Evolutionary conservation across 2,888 invertebrate species (phyloP).

Genomic region (Chrysodeixis includens): DNA sequence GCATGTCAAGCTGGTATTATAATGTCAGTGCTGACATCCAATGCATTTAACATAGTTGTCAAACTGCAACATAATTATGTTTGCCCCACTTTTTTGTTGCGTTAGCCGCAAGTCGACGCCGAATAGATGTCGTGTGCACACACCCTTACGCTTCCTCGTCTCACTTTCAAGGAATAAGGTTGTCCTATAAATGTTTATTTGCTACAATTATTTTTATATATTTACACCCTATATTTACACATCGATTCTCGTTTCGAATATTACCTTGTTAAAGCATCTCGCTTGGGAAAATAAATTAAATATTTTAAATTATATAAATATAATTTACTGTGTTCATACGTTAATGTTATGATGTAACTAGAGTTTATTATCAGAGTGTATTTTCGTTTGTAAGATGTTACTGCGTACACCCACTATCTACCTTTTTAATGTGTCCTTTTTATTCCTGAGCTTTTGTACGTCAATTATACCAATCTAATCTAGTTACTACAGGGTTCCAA

Average conservation of each 20-base stretch:
- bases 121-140: not conserved
- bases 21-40: not conserved
- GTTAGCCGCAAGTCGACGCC: not conserved
- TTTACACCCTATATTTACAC: slow-evolving; percentile 44
- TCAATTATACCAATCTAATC: slow-evolving; percentile 75
- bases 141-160: slow-evolving; percentile 66
- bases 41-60: not conserved
- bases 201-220: slow-evolving; percentile 63
- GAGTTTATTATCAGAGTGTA: slow-evolving; percentile 48
- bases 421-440: slow-evolving; percentile 54
- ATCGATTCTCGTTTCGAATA: slow-evolving; percentile 26
- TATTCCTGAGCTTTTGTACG: slow-evolving; percentile 78
- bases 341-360: slow-evolving; percentile 52
- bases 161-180: slow-evolving; percentile 83
- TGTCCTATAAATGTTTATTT: slow-evolving; percentile 69
- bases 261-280: slow-evolving; percentile 23
- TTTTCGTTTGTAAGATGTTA: slow-evolving; percentile 43
- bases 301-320: slow-evolving; percentile 38
- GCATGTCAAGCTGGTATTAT: not conserved
- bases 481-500: slow-evolving; percentile 71
- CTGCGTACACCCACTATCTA: slow-evolving; percentile 34
- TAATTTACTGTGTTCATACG: slow-evolving; percentile 65
- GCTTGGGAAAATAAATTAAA: slow-evolving; percentile 28
- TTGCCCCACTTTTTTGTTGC: not conserved
- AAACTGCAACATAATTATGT: not conserved